Percentiles rank a stretch among this genome's conserved stretches.
Conservation (phyloP, 2,888 invertebrate species). For the Hirtodrosophila cameraria region DNA sequence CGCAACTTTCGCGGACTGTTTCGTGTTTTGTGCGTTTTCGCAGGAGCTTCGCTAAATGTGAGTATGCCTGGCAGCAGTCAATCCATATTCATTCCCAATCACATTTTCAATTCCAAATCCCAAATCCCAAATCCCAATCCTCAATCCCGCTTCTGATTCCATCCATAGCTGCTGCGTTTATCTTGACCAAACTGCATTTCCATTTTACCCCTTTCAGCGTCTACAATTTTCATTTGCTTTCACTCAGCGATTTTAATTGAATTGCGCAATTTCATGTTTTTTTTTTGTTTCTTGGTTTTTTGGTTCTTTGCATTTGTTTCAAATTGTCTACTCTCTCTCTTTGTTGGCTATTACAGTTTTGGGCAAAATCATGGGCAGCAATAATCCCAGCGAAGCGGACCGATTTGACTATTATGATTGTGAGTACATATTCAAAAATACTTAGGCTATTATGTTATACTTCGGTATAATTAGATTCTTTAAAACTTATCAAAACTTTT, state of each 20-base stretch:
- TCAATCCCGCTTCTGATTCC: neutral
- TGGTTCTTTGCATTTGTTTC: too few relatives aligned
- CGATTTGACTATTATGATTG: slow-evolving; percentile 82
- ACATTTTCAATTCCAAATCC: neutral
- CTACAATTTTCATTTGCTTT: slow-evolving; percentile 45
- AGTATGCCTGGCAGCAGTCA: slow-evolving; percentile 41
- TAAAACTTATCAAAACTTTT: too few relatives aligned
- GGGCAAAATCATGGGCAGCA: slow-evolving; percentile 83
- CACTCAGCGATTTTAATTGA: slow-evolving; percentile 60
- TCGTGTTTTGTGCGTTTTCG: slow-evolving; percentile 80
- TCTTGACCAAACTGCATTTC: slow-evolving; percentile 33
- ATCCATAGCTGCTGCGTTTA: slow-evolving; percentile 6
- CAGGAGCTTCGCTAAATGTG: slow-evolving; percentile 69
- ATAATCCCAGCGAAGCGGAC: slow-evolving; percentile 82
- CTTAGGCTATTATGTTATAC: slow-evolving; percentile 2
- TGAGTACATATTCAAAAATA: slow-evolving; percentile 65
- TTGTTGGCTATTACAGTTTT: slow-evolving; percentile 71
- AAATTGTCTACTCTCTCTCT: slow-evolving; percentile 14
- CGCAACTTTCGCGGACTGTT: slow-evolving; percentile 55
- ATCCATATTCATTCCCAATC: neutral
- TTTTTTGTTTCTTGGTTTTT: slow-evolving; percentile 28
- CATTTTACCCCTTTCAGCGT: slow-evolving; percentile 35
- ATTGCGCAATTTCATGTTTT: slow-evolving; percentile 42
- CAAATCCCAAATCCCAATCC: slow-evolving; percentile 2
- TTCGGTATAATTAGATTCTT: too few relatives aligned